Evolutionary conservation across 1,140 invertebrate genomes (phyloP).

Genomic region (Cyclargus thomasi): DNA sequence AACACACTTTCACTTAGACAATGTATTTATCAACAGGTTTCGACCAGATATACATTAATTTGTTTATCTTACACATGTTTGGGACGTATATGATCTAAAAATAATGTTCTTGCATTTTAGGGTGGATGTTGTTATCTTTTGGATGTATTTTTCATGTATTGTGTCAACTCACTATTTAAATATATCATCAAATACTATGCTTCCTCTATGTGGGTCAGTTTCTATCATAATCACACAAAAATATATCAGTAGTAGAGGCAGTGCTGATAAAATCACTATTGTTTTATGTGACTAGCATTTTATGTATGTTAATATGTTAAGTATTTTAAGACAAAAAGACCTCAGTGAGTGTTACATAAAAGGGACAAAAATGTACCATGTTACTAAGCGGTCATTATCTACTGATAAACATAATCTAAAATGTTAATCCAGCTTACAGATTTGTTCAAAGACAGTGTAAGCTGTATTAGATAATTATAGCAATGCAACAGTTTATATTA

Average conservation of each 20-base stretch:
- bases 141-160: neutral
- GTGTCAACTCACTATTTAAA: neutral
- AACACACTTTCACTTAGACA: neutral
- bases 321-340: neutral
- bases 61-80: neutral
- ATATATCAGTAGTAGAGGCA: too few relatives aligned
- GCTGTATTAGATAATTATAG: neutral
- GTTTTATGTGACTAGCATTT: neutral
- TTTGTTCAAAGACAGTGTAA: neutral
- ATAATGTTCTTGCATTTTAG: neutral
- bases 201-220: neutral
- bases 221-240: neutral
- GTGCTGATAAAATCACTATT: neutral
- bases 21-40: neutral
- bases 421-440: neutral
- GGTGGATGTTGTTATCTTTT: neutral
- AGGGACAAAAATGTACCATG: neutral
- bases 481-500: too few relatives aligned
- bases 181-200: neutral
- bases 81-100: neutral
- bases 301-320: neutral
- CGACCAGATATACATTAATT: neutral
- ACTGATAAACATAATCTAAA: neutral
- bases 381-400: neutral
- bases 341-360: neutral